Evolutionary conservation across 2,113 vertebrate species (phyloP), one percentile per base, ranked within the genome.

Genomic region (Nansenia antarctica): DNA sequence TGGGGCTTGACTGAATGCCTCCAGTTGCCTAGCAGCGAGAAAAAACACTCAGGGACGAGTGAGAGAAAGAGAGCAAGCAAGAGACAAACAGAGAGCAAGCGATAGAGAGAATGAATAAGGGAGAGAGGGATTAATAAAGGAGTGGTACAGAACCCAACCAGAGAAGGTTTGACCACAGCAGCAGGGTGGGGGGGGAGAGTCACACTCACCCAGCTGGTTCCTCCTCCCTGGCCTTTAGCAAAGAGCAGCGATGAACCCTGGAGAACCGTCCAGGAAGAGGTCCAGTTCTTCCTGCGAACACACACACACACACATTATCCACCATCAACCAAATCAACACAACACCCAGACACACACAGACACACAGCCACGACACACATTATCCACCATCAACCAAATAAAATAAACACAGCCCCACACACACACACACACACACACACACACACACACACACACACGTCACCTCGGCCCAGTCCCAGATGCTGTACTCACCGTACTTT

Each of bases 251-350:
- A 91, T 20, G 93, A 94, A 18, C 95, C 95, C 59, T 96, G 94
- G 49, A 99, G 88, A 12, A 97, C 94, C 0, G 96, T 94, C 95
- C 95, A 99, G 0, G 93, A 97, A 3, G 96, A 96, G 65, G 93
- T 93, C 97, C 97, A 99, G 85, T 95, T 99, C 83, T 99, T 99
- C 70, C 97, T 99, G 87, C 92, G 34, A 86, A 89, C 0, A 49
- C 0, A 42, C 20, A 35, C 31, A 61, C 59, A 61, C 6, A 35
- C 24, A 64, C 62, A 64, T 42, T 5, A 22, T 18, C 57, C 57
- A 29, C 7, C 57, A 32, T 18, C 27, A 59, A 15, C 27, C 26
- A 60, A 3, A 11, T 27, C 3, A 15, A 34, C 7, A 30, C 18
- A 12, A 61, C 27, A 20, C 18, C n/a, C 2, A 34, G 20, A 31